Conservation (phyloP, 1,140 invertebrate species). For the Dendroctonus ponderosae region DNA sequence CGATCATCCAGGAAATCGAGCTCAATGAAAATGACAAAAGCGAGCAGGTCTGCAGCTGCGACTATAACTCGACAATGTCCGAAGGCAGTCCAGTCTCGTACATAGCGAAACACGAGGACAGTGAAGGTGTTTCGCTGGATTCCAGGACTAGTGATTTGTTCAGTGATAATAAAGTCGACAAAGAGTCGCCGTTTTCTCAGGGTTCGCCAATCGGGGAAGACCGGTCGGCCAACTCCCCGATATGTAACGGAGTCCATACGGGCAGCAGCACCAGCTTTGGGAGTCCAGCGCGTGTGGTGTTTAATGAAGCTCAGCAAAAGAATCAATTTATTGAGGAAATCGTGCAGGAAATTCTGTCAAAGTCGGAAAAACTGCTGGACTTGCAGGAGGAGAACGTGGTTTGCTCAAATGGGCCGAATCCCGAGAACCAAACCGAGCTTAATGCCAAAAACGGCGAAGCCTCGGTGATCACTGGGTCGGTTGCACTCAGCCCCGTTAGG, state of each 20-base stretch:
- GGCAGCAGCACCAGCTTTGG: conserved; percentile 46
- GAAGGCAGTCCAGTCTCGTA: conserved; percentile 58
- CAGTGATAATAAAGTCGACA: conserved; percentile 56
- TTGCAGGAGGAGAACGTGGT: conserved; percentile 34
- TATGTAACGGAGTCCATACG: conserved; percentile 48
- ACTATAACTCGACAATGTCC: conserved; percentile 58
- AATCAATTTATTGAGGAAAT: conserved; percentile 59
- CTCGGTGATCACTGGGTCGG: conserved; percentile 3
- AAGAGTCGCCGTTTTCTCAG: conserved; percentile 47
- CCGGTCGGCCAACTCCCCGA: conserved; percentile 38
- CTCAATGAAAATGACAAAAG: conserved; percentile 54
- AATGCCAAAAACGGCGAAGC: conserved; percentile 16
- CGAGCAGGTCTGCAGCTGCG: conserved; percentile 56
- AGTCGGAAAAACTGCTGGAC: conserved; percentile 58
- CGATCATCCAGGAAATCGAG: conserved; percentile 50
- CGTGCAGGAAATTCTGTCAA: conserved; percentile 58
- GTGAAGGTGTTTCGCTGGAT: conserved; percentile 56
- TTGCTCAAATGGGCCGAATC: conserved; percentile 4
- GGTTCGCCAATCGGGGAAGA: conserved; percentile 45
- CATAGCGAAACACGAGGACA: conserved; percentile 53
- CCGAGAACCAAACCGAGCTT: conserved; percentile 31
- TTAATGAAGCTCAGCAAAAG: conserved; percentile 54
- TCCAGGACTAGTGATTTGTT: conserved; percentile 56
- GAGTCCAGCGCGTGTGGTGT: conserved; percentile 42
- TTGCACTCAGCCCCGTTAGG: conserved; percentile 16